These are phyloP conservation scores for Spatula versicolor DNA, from an alignment of 2,797 vertebrate genomes.

Conservation along the genomic window DNA sequence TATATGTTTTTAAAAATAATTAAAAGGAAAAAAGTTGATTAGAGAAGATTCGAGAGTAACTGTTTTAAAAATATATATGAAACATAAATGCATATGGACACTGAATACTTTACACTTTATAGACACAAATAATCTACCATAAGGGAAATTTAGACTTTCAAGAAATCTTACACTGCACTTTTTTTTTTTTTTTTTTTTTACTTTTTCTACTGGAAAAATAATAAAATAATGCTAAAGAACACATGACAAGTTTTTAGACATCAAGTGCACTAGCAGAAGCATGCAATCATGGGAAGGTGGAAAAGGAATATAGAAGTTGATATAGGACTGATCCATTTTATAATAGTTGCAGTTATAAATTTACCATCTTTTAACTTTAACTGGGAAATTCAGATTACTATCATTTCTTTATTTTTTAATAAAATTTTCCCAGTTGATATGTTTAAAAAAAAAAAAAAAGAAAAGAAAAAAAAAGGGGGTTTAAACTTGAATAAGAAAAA, in stretches of 20 bases:
- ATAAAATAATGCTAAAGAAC: background rate
- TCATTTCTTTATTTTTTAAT: background rate
- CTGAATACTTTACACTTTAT: background rate
- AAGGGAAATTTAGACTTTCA: background rate
- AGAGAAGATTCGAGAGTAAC: background rate
- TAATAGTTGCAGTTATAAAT: background rate
- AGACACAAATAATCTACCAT: background rate
- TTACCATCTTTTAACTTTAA: background rate
- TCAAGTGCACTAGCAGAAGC: background rate
- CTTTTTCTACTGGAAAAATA: background rate
- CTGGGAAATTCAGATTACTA: background rate
- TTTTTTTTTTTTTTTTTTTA: background rate
- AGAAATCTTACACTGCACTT: background rate
- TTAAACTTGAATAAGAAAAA: background rate
- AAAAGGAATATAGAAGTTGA: background rate
- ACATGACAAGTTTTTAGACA: background rate
- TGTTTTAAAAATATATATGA: background rate
- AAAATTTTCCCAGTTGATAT: fast-evolving
- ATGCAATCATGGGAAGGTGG: background rate
- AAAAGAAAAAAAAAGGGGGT: fast-evolving
- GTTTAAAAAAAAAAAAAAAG: fast-evolving
- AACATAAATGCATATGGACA: background rate
- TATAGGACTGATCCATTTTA: background rate
- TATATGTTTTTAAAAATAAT: background rate
- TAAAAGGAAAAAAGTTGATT: background rate